Evolutionary conservation across 2,113 vertebrate species (phyloP).

Genomic region (Melospiza georgiana): DNA sequence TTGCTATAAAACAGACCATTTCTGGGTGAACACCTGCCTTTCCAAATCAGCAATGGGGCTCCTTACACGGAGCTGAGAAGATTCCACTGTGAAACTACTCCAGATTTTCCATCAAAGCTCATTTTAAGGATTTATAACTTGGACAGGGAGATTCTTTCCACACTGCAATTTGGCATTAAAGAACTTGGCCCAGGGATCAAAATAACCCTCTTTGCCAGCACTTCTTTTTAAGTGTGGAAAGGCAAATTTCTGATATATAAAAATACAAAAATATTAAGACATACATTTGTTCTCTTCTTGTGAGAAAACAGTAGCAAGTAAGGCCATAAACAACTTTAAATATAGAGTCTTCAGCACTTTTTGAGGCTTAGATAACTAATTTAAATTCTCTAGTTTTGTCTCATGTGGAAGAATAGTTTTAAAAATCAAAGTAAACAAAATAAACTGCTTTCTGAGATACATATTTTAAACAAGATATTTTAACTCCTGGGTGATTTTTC

Average conservation of each 20-base stretch:
- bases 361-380: not conserved
- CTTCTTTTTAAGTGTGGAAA: conserved; percentile 23
- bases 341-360: not conserved
- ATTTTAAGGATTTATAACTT: conserved; percentile 59
- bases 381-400: not conserved
- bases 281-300: not conserved
- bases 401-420: not conserved
- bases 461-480: not conserved
- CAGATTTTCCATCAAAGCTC: conserved; percentile 57
- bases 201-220: conserved; percentile 32
- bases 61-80: not conserved
- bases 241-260: conserved; percentile 30
- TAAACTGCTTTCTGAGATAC: not conserved
- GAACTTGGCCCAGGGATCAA: conserved; percentile 54
- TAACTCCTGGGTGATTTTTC: not conserved
- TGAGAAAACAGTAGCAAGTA: not conserved
- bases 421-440: conserved; percentile 20
- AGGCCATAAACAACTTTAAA: not conserved
- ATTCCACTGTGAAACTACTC: conserved; percentile 24
- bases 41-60: not conserved
- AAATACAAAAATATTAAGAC: conserved; percentile 14
- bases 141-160: conserved; percentile 43
- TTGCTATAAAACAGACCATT: not conserved
- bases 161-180: conserved; percentile 41
- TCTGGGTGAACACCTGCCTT: not conserved